Conservation (phyloP, 2,113 vertebrate species). For the Crotalus helleri region DNA sequence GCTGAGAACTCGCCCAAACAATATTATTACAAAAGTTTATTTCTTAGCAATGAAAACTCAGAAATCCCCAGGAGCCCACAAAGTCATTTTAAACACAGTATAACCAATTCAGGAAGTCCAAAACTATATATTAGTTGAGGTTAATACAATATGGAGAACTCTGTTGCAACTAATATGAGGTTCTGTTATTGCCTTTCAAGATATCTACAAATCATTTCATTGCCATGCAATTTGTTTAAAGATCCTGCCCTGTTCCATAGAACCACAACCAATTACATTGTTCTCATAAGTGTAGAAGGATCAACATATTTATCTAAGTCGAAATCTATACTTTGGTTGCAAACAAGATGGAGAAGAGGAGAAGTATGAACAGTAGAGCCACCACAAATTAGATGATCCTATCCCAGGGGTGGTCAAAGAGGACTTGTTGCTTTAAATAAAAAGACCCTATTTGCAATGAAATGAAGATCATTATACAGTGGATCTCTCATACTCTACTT, state of each 20-base stretch:
- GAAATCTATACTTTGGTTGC: background rate
- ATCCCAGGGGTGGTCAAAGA: background rate
- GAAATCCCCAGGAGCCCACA: background rate
- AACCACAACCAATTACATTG: constrained; percentile 13
- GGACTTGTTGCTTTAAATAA: background rate
- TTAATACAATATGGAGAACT: constrained; percentile 26
- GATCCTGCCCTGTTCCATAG: background rate
- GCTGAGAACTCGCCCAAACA: background rate
- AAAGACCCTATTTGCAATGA: background rate
- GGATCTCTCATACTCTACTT: background rate
- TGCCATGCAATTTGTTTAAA: constrained; percentile 31
- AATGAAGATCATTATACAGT: background rate
- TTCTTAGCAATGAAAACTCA: background rate
- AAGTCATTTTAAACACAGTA: background rate
- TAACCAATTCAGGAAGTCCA: constrained; percentile 38
- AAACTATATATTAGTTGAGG: constrained; percentile 34
- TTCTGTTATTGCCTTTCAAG: constrained; percentile 25
- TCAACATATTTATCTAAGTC: background rate
- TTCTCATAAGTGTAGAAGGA: background rate
- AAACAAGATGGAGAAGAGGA: background rate
- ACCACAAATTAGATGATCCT: background rate
- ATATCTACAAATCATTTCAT: constrained; percentile 42
- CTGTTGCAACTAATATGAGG: background rate
- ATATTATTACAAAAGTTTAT: constrained; percentile 16
- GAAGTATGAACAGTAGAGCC: background rate